Percentiles rank a stretch among this genome's conserved stretches.
Conservation (phyloP, 2,797 vertebrate genomes). For the Columba guinea region DNA sequence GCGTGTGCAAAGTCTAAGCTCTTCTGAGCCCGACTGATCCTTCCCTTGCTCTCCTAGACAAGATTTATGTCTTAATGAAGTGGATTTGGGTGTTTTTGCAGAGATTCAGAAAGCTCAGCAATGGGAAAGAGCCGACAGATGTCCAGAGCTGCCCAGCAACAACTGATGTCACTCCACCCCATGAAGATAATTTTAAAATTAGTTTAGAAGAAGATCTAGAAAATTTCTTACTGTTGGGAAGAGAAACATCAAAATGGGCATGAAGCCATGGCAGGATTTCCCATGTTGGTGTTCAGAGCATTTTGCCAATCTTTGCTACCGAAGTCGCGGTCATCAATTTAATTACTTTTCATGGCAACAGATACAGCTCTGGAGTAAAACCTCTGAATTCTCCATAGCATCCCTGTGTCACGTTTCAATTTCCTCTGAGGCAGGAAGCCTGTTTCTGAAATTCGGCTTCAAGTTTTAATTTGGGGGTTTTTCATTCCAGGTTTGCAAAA, state of each 20-base stretch:
- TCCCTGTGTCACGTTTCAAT: not conserved
- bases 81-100: not conserved
- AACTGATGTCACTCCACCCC: not conserved
- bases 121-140: not conserved
- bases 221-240: not conserved
- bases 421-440: not conserved
- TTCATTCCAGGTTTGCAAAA: not conserved
- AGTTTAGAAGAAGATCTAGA: not conserved
- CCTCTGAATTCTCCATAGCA: rapidly evolving
- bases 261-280: not conserved
- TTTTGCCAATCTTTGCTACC: not conserved
- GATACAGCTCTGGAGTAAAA: not conserved
- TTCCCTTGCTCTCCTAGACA: not conserved
- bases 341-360: not conserved
- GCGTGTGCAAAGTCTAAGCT: not conserved
- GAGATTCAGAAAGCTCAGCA: not conserved
- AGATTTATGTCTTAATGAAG: not conserved
- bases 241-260: not conserved
- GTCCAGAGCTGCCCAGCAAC: not conserved
- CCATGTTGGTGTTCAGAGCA: not conserved
- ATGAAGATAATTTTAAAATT: rapidly evolving
- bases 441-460: not conserved
- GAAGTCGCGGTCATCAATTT: not conserved
- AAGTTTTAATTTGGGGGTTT: not conserved
- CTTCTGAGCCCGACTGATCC: not conserved